phyloP scores from a whole-genome alignment of 1,140 invertebrate genomes.

The Asbolus verrucosus region DNA sequence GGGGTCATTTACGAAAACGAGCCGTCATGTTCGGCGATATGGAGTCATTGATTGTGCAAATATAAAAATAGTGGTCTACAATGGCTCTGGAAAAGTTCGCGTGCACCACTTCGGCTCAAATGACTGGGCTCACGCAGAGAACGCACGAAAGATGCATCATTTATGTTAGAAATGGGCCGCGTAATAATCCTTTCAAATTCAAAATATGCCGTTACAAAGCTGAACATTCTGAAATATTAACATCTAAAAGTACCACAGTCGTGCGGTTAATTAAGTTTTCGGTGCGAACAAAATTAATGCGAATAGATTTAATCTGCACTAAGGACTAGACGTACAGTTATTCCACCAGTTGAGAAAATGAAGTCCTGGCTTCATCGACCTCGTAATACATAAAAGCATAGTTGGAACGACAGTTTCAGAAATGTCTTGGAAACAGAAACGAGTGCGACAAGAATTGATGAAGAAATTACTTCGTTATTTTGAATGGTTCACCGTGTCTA shows the following conservation, averaged over 20 bases:
- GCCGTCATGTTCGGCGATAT: background rate
- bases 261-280: constrained; percentile 15
- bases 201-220: constrained; percentile 5
- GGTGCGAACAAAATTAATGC: constrained; percentile 16
- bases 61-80: constrained; percentile 2
- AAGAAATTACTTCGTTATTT: no score
- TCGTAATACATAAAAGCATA: no score
- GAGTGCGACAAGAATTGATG: no score
- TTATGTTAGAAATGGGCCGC: background rate
- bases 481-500: no score
- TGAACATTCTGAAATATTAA: background rate
- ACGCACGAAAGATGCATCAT: constrained; percentile 24
- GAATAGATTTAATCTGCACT: constrained; percentile 15
- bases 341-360: no score
- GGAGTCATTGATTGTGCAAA: background rate
- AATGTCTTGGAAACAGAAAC: no score
- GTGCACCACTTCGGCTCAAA: background rate
- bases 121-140: constrained; percentile 5
- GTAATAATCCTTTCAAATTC: constrained; percentile 21
- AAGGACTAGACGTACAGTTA: no score
- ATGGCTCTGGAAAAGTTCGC: background rate
- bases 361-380: no score
- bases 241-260: background rate
- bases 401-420: no score
- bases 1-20: no score